Base-by-base conservation (phyloP, 1,140 invertebrate genomes). In the Sipha flava region DNA sequence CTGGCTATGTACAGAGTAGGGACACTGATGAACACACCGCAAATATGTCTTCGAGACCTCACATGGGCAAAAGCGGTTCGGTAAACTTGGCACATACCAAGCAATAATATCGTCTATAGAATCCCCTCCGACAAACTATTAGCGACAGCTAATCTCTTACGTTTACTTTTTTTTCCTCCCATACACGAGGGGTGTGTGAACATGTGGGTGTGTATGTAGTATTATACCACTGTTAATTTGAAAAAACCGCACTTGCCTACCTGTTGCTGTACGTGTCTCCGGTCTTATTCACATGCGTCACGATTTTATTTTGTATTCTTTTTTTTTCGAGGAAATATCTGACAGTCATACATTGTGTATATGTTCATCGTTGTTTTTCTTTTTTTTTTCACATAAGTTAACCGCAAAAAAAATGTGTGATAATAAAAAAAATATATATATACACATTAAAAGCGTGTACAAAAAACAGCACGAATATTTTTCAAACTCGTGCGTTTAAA, bases 61-160 rank as follows among this genome's bases (percentile, higher is more conserved):
- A 52, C 45, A 49, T 37, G 21, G 34, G 45, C 14, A 29, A 77
- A 77, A 59, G 37, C 73, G 73, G 52, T 34, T 54, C 12, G 52
- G 52, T 29, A 40, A 40, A 75, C 72, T 75, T 43, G 23, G 29
- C 31, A 21, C 47, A 77, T 77, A 77, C 73, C 73, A 1, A 14
- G 26, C 3, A 72, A 59, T 59, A 57, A n/a, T 59, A 34, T 40
- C 14, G 23, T 23, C 12, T 49, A 21, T 21, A 49, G 37, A 57
- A 77, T 59, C n/a, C 73, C 49, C 12, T 43, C 49, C 21, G 26
- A 57, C 47, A 75, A 54, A 54, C 72, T 57, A 52, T 75, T 57
- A 73, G 12, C 70, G 47, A 73, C 45, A 21, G 47, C 45, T 73
- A 73, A 73, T 73, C 70, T 73, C 47, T 73, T 10, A 31, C 57